Base-by-base conservation (phyloP, 2,113 vertebrate genomes). In the Chlorodrepanis virens region DNA sequence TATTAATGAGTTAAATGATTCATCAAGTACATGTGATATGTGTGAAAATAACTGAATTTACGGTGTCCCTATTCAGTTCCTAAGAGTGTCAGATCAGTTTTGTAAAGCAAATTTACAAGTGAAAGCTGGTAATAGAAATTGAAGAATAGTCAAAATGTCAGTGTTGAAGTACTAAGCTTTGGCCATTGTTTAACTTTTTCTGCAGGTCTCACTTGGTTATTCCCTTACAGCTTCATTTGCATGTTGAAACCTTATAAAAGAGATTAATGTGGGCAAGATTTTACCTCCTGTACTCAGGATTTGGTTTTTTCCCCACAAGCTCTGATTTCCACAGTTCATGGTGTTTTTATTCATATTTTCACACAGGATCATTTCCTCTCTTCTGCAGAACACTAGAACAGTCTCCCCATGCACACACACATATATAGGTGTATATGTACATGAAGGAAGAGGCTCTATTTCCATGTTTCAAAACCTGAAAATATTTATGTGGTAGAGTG, bases 351-450 rank as follows among this genome's bases (percentile, higher is more conserved):
- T 31, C 8, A 52, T 79, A 20, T 61, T 90, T 88, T 65, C 37
- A 11, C 31, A n/a, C 8, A 15, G 15, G 50, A 54, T 29, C 5
- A 15, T 86, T 81, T 84, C 45, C 14, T 65, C 4, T 83, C 24
- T 64, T 74, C 45, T 65, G 69, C 40, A 87, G 52, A 82, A 60
- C 18, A 7, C 39, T 17, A 42, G 44, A 83, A 64, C 20, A 17
- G 14, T 86, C 28, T 14, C 9, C 9, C 65, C 39, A 19, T 28
- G 19, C 33, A 21, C 14, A 7, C 8, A 15, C 33, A 12, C 2
- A 27, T 8, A 47, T 27, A 5, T 17, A 24, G 9, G 2, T 45
- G 3, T 11, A 0, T 33, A 14, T 64, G 12, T 44, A 21, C 7
- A 4, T 54, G 19, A 15, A 31, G 14, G 12, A 59, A 89, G 33